Base-by-base conservation (phyloP, 2,113 vertebrate genomes). In the Thamnaconus septentrionalis region DNA sequence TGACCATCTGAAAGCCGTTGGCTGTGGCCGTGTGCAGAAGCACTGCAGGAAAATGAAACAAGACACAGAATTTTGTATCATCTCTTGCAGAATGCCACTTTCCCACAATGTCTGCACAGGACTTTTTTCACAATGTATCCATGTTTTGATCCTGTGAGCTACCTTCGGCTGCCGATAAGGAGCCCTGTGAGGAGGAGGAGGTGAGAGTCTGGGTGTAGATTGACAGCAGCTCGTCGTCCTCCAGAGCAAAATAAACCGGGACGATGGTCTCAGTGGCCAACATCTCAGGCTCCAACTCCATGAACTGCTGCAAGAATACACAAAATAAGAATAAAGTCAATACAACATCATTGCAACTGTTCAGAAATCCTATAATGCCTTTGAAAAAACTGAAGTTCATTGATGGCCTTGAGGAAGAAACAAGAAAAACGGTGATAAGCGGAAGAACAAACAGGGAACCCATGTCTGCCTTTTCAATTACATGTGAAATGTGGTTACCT, bases 1-100 rank as follows among this genome's bases (percentile, higher is more conserved):
- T 98, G 66, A 99, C 97, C 96, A 99, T 98, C 90, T 99, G 97
- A 82, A 99, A 99, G 70, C 97, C 97, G 0, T 97, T 99, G 67
- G 97, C 97, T 1, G 97, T 99, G 61, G 97, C 97, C 0, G 97
- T 98, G 79, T 97, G 95, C 49, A 99, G 87, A 64, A 99, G 88
- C 64, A 99, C 97, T 99, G 64, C 8, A 54, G 41, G 53, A 8
- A 60, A 8, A 53, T 3, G 1, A 7, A 3, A 18, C 50, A 18
- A 46, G 8, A 59, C 18, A 12, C 5, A 3, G 3, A n/a, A 0
- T 10, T 6, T 46, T 6, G 40, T 44, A 8, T 43, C 31, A 3
- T 50, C 61, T 5, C 50, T 6, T 12, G n/a, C 4, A 45, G 44
- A 31, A 31, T 31, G 18, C 18, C 18, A 31, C 18, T 45, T 7